Conservation (phyloP, 2,888 invertebrate genomes). For the Noctua fimbriata region DNA sequence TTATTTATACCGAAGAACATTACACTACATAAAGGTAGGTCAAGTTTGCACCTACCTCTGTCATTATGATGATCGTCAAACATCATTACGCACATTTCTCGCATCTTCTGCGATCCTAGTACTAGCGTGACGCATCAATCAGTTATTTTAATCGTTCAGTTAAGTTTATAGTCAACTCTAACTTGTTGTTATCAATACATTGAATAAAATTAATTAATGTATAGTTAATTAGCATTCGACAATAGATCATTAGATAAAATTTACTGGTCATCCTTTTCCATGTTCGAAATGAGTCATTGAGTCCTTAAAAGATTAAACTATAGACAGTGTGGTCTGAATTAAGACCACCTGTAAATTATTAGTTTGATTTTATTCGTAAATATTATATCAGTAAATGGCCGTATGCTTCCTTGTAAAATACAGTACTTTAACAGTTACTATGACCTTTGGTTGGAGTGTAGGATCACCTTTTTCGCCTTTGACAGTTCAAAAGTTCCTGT, state of each 20-base stretch:
- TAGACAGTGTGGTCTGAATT: slow-evolving; percentile 7
- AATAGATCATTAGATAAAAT: slow-evolving; percentile 56
- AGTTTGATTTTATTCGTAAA: slow-evolving; percentile 3
- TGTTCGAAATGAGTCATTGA: slow-evolving; percentile 36
- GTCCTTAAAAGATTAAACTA: background rate
- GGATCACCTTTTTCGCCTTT: background rate
- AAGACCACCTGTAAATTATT: slow-evolving; percentile 11
- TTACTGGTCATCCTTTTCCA: slow-evolving; percentile 11
- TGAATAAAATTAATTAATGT: slow-evolving; percentile 34
- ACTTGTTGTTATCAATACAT: slow-evolving; percentile 27
- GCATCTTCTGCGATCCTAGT: slow-evolving; percentile 55
- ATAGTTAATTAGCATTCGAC: slow-evolving; percentile 32
- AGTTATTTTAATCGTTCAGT: slow-evolving; percentile 50
- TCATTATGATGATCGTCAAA: slow-evolving; percentile 1
- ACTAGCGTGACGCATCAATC: slow-evolving; percentile 55
- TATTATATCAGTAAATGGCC: background rate
- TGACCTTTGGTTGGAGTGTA: background rate
- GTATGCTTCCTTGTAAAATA: background rate
- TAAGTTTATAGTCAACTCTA: slow-evolving; percentile 18
- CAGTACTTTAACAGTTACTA: background rate
- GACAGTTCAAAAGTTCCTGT: background rate
- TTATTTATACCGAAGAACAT: background rate
- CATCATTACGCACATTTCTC: slow-evolving; percentile 38
- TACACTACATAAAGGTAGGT: background rate
- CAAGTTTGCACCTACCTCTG: slow-evolving; percentile 3